Evolutionary conservation across 2,888 invertebrate species (phyloP).

Genomic region (Eilema depressum): DNA sequence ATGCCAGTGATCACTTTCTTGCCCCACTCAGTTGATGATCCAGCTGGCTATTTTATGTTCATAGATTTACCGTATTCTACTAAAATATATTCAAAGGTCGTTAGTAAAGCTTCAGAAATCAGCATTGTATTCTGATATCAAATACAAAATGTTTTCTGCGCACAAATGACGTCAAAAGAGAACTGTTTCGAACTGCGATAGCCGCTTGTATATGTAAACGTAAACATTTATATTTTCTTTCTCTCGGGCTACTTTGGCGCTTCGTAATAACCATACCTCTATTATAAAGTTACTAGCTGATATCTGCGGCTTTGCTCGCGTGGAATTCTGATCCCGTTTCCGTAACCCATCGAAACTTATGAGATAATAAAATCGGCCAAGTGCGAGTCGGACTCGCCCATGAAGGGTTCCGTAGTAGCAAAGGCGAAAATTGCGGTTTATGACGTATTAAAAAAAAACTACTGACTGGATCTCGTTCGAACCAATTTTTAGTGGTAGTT

Average conservation of each 20-base stretch:
- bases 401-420: too few relatives aligned
- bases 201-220: conserved; percentile 65
- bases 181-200: conserved; percentile 70
- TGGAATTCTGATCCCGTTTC: too few relatives aligned
- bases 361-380: too few relatives aligned
- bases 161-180: conserved; percentile 70
- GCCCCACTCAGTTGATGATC: too few relatives aligned
- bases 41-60: too few relatives aligned
- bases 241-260: conserved; percentile 42
- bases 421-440: too few relatives aligned
- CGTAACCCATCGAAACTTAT: neutral
- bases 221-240: conserved; percentile 72
- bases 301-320: too few relatives aligned
- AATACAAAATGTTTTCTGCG: conserved; percentile 54
- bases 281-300: neutral
- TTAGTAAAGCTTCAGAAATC: conserved; percentile 24
- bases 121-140: conserved; percentile 49
- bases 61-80: neutral
- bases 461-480: too few relatives aligned
- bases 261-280: conserved; percentile 3
- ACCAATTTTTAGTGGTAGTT: too few relatives aligned
- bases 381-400: too few relatives aligned
- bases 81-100: neutral
- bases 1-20: too few relatives aligned
- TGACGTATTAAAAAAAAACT: too few relatives aligned